Conservation (phyloP, 2,888 invertebrate genomes). For the Napeogenes inachia region DNA sequence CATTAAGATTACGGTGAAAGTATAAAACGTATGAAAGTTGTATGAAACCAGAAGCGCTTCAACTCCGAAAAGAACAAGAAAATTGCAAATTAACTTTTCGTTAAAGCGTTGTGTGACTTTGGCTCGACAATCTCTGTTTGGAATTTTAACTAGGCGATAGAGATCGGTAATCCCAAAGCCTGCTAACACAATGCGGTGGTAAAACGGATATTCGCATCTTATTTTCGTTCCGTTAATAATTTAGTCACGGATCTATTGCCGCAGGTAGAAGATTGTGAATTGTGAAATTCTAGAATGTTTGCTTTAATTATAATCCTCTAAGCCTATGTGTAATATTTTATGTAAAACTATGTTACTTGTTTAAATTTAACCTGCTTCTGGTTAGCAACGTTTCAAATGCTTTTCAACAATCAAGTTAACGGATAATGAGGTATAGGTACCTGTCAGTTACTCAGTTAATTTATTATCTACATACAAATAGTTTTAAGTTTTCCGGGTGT, state of each 20-base stretch:
- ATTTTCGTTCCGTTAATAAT: constrained; percentile 69
- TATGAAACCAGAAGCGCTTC: constrained; percentile 16
- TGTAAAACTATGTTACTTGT: no score
- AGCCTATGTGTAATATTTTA: constrained; percentile 17
- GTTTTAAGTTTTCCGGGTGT: no score
- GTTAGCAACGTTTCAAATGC: no score
- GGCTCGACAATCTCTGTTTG: constrained; percentile 56
- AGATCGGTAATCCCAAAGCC: constrained; percentile 66
- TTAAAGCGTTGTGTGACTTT: constrained; percentile 59
- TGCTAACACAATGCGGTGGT: constrained; percentile 63
- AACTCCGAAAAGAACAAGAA: constrained; percentile 44
- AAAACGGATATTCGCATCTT: constrained; percentile 67
- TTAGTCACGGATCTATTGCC: constrained; percentile 67
- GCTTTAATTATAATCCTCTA: constrained; percentile 54
- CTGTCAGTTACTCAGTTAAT: no score
- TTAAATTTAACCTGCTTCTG: no score
- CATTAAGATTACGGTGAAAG: not conserved
- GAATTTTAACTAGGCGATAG: constrained; percentile 71
- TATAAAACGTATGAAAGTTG: constrained; percentile 13
- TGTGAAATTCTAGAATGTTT: constrained; percentile 63
- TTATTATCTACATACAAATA: no score
- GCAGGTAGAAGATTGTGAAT: constrained; percentile 75
- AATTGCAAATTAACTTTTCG: constrained; percentile 66
- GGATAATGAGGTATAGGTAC: no score
- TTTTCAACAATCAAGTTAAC: no score